These are phyloP conservation scores for Athetis lepigone DNA, from an alignment of 2,888 invertebrate species.

Conservation along the genomic window DNA sequence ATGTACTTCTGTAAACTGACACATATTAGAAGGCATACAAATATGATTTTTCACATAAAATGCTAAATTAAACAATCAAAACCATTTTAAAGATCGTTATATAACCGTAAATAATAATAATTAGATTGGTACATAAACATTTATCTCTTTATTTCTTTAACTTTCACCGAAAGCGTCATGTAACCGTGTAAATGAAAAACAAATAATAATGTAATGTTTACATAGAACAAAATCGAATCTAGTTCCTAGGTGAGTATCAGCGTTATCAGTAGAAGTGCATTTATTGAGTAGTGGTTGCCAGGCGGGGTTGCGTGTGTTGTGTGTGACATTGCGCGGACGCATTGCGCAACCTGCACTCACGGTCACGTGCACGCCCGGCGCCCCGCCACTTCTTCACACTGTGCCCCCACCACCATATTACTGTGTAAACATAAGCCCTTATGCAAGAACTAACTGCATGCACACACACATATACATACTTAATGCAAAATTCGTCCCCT, in stretches of 20 bases:
- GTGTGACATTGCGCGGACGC: slow-evolving; percentile 78
- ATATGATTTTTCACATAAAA: neutral
- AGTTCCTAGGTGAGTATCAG: slow-evolving; percentile 17
- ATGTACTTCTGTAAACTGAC: neutral
- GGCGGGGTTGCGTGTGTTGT: slow-evolving; percentile 63
- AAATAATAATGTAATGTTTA: slow-evolving; percentile 13
- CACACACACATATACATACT: slow-evolving; percentile 17
- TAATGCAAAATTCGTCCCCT: slow-evolving; percentile 7
- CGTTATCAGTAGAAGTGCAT: slow-evolving; percentile 35
- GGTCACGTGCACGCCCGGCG: slow-evolving; percentile 74
- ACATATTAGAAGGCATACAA: neutral
- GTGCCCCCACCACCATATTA: slow-evolving; percentile 18
- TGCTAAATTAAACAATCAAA: neutral
- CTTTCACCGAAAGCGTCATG: slow-evolving; percentile 6
- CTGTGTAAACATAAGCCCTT: slow-evolving; percentile 63
- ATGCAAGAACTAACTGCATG: slow-evolving; percentile 48
- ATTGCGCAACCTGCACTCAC: slow-evolving; percentile 74
- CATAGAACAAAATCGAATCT: slow-evolving; percentile 18
- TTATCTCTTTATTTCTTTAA: too few relatives aligned
- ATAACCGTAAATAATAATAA: neutral
- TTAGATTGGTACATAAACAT: neutral
- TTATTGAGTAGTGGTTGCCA: slow-evolving; percentile 29
- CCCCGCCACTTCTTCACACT: slow-evolving; percentile 32
- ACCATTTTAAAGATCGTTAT: neutral
- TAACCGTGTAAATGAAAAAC: slow-evolving; percentile 13